Conservation (phyloP, 35 echinoderm and acorn worm species). For the Ophioderma brevispina region DNA sequence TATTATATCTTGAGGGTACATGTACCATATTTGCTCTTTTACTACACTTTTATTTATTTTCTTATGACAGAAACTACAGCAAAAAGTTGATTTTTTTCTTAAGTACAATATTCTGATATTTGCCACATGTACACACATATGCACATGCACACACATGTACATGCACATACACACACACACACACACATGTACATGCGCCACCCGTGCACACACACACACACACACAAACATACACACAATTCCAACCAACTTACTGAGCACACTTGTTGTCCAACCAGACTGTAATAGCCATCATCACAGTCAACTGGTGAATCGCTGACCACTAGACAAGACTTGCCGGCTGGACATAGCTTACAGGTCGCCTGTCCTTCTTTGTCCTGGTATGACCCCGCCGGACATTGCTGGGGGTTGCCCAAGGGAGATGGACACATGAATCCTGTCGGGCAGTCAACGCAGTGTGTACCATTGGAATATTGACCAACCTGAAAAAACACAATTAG, state of each 20-base stretch:
- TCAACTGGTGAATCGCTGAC: conserved; percentile 50
- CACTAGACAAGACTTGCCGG: conserved; percentile 67
- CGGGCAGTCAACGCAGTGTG: conserved; percentile 84
- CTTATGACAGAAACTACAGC: too few relatives aligned
- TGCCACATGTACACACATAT: too few relatives aligned
- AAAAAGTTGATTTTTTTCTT: too few relatives aligned
- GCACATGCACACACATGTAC: too few relatives aligned
- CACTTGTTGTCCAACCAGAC: conserved; percentile 80
- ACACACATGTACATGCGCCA: too few relatives aligned
- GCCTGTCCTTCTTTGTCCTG: conserved; percentile 77
- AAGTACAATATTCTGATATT: too few relatives aligned
- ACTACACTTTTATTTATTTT: too few relatives aligned
- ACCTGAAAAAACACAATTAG: conserved; percentile 69
- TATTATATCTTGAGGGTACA: too few relatives aligned
- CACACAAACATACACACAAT: background rate
- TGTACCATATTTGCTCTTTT: too few relatives aligned
- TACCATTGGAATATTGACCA: conserved; percentile 96
- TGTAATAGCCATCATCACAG: conserved; percentile 84
- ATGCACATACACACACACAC: too few relatives aligned
- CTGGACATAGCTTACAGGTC: conserved; percentile 75
- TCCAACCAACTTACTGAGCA: conserved; percentile 55
- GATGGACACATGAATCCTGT: conserved; percentile 90
- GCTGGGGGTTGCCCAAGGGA: conserved; percentile 71
- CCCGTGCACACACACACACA: too few relatives aligned
- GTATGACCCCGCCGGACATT: conserved; percentile 84